These are phyloP conservation scores for Antedon mediterranea DNA, from an alignment of 53 echinoderm and acorn worm genomes.

Conservation along the genomic window DNA sequence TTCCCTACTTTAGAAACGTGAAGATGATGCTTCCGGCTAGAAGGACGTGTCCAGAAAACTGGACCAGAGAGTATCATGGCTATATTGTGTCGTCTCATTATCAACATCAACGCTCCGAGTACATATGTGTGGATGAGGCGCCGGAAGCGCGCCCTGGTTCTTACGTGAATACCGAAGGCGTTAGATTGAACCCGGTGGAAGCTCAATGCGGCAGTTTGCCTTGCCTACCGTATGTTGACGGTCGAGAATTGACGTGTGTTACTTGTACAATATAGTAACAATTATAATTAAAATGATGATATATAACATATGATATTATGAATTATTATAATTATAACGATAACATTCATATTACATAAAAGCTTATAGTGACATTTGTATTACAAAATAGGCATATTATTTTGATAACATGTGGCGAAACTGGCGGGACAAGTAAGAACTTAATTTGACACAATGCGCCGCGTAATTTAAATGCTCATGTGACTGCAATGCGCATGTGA, in stretches of 20 bases:
- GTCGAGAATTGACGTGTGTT: conserved; percentile 30
- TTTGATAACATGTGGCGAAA: too few species aligned
- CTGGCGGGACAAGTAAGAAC: too few species aligned
- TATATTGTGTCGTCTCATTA: conserved; percentile 27
- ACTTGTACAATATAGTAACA: conserved; percentile 34
- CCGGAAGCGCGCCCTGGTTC: conserved; percentile 22
- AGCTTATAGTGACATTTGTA: too few species aligned
- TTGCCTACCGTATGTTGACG: conserved; percentile 25
- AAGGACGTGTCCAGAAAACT: conserved; percentile 20
- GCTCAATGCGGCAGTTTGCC: conserved; percentile 22
- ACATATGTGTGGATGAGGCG: conserved; percentile 29
- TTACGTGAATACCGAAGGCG: conserved; percentile 2
- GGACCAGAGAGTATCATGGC: conserved; percentile 33
- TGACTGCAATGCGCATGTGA: too few species aligned
- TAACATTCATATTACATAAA: too few species aligned
- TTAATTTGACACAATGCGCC: too few species aligned
- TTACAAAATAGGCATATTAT: too few species aligned
- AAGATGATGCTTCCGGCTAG: conserved; percentile 17
- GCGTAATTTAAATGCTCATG: too few species aligned
- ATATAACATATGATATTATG: too few species aligned
- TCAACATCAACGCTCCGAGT: background rate
- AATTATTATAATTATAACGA: too few species aligned
- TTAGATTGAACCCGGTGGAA: conserved; percentile 15
- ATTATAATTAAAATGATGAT: too few species aligned
- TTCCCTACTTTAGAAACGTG: background rate